Evolutionary conservation across 2,888 invertebrate species (phyloP).

Genomic region (Conus canariensis): DNA sequence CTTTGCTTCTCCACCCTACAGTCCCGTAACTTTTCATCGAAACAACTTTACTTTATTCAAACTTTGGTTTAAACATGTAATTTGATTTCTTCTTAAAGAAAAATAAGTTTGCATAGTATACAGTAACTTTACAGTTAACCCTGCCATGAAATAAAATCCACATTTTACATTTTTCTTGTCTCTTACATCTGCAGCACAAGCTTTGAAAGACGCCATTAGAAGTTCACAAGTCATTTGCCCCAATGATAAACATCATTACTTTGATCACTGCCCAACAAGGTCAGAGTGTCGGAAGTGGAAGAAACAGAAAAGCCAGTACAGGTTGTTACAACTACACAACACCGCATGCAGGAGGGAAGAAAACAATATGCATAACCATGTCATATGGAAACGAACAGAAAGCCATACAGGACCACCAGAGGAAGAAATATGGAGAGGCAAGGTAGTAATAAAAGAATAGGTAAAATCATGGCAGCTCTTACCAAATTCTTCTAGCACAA

Average conservation of each 20-base stretch:
- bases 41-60: no score
- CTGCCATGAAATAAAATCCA: no score
- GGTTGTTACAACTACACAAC: constrained; percentile 27
- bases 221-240: no score
- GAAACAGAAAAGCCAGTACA: constrained; percentile 1
- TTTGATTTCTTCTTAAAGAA: no score
- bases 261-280: constrained; percentile 23
- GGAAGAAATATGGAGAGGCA: constrained; percentile 39
- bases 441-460: constrained; percentile 44
- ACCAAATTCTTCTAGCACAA: constrained; percentile 99
- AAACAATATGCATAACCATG: constrained; percentile 18
- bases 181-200: no score
- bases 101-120: no score
- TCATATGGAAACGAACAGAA: constrained; percentile 9
- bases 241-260: no score
- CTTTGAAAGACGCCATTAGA: no score
- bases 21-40: no score
- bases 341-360: constrained; percentile 31
- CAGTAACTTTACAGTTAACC: no score
- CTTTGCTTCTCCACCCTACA: background rate
- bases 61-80: no score
- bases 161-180: no score
- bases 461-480: constrained; percentile 82
- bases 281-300: background rate
- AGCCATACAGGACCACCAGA: constrained; percentile 41